phyloP scores from a whole-genome alignment of 2,797 vertebrate genomes.

The Euthynnus affinis region DNA sequence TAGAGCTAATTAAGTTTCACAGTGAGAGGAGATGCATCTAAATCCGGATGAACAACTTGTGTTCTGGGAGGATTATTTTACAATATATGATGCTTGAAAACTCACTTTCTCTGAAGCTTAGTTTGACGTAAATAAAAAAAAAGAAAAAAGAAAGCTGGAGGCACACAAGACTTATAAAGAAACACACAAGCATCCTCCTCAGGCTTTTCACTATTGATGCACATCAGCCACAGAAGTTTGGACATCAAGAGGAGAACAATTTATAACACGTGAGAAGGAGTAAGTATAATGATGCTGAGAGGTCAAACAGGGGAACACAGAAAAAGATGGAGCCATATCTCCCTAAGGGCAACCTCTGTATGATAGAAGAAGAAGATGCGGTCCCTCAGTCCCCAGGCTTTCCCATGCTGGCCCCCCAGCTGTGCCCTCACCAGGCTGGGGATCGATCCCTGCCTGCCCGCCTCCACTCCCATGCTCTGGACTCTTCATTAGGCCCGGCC shows the following conservation, averaged over 20 bases:
- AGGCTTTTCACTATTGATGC: slow-evolving; percentile 22
- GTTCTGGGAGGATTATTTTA: slow-evolving; percentile 40
- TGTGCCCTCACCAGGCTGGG: slow-evolving; percentile 66
- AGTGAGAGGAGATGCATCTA: slow-evolving; percentile 3
- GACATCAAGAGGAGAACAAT: slow-evolving; percentile 24
- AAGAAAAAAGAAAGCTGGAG: slow-evolving; percentile 35
- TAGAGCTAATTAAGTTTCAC: slow-evolving; percentile 44
- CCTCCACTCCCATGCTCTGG: slow-evolving; percentile 66
- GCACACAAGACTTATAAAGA: slow-evolving; percentile 21
- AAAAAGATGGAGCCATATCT: slow-evolving; percentile 31
- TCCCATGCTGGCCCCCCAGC: slow-evolving; percentile 49
- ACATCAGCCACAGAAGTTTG: slow-evolving; percentile 33
- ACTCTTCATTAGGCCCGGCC: slow-evolving; percentile 81
- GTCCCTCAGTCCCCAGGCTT: slow-evolving; percentile 67
- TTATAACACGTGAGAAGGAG: slow-evolving; percentile 23
- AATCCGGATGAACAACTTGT: slow-evolving; percentile 27
- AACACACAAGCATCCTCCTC: slow-evolving; percentile 5
- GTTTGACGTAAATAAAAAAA: slow-evolving; percentile 39
- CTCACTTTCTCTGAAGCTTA: slow-evolving; percentile 37
- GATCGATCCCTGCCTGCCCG: slow-evolving; percentile 74
- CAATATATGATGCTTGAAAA: slow-evolving; percentile 16
- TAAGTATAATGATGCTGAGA: slow-evolving; percentile 48
- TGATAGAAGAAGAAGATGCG: slow-evolving; percentile 34
- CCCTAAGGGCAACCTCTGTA: slow-evolving; percentile 22
- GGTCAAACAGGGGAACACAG: slow-evolving; percentile 44